phyloP scores from a whole-genome alignment of 2,888 invertebrate genomes.

The Schizaphis graminum region DNA sequence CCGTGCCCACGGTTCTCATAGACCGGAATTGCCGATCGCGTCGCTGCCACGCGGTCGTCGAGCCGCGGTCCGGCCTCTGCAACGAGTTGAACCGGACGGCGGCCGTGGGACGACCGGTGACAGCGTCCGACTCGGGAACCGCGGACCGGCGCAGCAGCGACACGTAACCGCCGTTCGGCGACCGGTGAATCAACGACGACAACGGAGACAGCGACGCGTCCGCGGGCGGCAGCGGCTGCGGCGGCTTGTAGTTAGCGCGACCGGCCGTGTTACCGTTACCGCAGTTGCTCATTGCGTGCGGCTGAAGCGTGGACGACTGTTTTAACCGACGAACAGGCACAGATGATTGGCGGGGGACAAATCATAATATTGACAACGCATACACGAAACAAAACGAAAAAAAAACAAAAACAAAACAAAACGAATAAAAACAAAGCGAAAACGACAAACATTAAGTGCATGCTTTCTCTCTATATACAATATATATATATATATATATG shows the following conservation, averaged over 20 bases:
- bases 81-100: conserved; percentile 51
- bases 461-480: neutral
- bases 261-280: conserved; percentile 31
- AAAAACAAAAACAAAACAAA: conserved; percentile 64
- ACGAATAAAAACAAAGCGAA: conserved; percentile 58
- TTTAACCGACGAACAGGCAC: neutral
- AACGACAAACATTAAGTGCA: neutral
- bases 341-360: conserved; percentile 71
- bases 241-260: conserved; percentile 13
- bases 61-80: conserved; percentile 30
- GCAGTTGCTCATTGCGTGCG: conserved; percentile 65
- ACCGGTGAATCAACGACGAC: conserved; percentile 22
- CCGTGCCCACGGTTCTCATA: conserved; percentile 11
- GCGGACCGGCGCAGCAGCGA: conserved; percentile 64
- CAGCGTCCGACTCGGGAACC: conserved; percentile 61
- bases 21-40: conserved; percentile 44
- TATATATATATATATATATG: neutral
- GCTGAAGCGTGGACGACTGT: conserved; percentile 44
- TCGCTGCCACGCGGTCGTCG: conserved; percentile 43
- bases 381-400: conserved; percentile 67
- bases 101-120: conserved; percentile 31
- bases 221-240: neutral
- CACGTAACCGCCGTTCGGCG: conserved; percentile 51
- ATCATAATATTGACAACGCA: conserved; percentile 71
- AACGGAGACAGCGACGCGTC: conserved; percentile 26